Conservation (phyloP, 2,113 vertebrate genomes). For the Callopanchax toddi region DNA sequence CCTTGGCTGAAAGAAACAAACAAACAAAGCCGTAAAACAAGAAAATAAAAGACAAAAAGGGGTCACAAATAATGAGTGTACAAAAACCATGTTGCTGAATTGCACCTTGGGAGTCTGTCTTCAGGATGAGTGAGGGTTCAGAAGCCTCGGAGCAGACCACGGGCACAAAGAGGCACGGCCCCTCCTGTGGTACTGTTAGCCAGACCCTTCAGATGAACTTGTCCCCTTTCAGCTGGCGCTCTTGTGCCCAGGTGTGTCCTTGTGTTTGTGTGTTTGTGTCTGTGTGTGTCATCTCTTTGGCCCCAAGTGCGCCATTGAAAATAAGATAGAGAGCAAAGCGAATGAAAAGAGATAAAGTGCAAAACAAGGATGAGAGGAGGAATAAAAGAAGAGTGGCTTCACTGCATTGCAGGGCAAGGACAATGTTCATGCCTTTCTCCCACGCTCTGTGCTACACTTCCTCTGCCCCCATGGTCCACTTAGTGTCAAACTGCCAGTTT, state of each 20-base stretch:
- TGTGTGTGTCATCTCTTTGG: constrained; percentile 74
- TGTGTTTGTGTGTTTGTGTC: constrained; percentile 62
- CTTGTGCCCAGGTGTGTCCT: constrained; percentile 79
- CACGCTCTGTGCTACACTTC: constrained; percentile 72
- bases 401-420: constrained; percentile 78
- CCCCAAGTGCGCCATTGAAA: constrained; percentile 79
- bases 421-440: constrained; percentile 76
- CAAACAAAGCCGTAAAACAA: constrained; percentile 80
- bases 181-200: constrained; percentile 76
- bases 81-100: constrained; percentile 76
- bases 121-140: constrained; percentile 65
- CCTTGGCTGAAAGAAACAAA: constrained; percentile 75
- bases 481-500: constrained; percentile 49
- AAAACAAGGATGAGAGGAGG: constrained; percentile 77
- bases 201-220: constrained; percentile 76
- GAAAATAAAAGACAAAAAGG: constrained; percentile 75
- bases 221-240: constrained; percentile 75
- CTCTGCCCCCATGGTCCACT: constrained; percentile 52
- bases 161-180: constrained; percentile 71
- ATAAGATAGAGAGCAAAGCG: constrained; percentile 71
- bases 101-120: constrained; percentile 77
- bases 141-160: constrained; percentile 64
- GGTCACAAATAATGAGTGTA: constrained; percentile 78
- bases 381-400: constrained; percentile 78
- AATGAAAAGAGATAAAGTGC: constrained; percentile 80